Conservation (phyloP, 1,140 invertebrate genomes). For the Tetramorium alpestre region DNA sequence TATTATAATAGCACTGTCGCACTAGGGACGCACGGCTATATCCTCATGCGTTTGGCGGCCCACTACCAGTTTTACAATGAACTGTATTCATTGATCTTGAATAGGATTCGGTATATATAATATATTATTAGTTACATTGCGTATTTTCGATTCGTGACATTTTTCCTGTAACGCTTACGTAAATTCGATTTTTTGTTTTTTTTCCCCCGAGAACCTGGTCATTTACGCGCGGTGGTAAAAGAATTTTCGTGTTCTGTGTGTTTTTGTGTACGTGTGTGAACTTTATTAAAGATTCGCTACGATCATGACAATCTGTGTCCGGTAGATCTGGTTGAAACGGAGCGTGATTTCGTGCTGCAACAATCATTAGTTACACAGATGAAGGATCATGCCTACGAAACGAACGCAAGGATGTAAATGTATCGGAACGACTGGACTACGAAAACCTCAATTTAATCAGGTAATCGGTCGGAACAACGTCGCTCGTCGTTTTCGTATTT, state of each 20-base stretch:
- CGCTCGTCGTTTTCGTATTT: neutral
- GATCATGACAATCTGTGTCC: conserved; percentile 53
- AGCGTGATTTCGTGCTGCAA: neutral
- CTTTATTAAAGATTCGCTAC: conserved; percentile 64
- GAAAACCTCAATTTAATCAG: neutral
- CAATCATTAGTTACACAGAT: neutral
- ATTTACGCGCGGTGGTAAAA: conserved; percentile 25
- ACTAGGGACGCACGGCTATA: conserved; percentile 74
- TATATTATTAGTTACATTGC: conserved; percentile 70
- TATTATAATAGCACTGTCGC: conserved; percentile 77
- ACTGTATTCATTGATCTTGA: conserved; percentile 71
- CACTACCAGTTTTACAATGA: conserved; percentile 76
- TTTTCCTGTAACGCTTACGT: conserved; percentile 43
- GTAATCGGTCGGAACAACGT: neutral
- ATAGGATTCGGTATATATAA: conserved; percentile 73
- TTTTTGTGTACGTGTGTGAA: neutral
- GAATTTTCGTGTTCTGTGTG: neutral
- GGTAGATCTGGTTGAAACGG: conserved; percentile 10
- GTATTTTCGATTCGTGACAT: conserved; percentile 61
- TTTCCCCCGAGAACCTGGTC: conserved; percentile 58
- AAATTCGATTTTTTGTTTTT: conserved; percentile 57
- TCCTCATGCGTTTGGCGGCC: conserved; percentile 71
- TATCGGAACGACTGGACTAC: conserved; percentile 25
- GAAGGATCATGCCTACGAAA: conserved; percentile 17
- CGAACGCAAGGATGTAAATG: neutral